A percentile compares a stretch with the other conserved stretches of the same genome.
Conservation (phyloP, 2,888 invertebrate genomes). For the Drosophila suboccidentalis region DNA sequence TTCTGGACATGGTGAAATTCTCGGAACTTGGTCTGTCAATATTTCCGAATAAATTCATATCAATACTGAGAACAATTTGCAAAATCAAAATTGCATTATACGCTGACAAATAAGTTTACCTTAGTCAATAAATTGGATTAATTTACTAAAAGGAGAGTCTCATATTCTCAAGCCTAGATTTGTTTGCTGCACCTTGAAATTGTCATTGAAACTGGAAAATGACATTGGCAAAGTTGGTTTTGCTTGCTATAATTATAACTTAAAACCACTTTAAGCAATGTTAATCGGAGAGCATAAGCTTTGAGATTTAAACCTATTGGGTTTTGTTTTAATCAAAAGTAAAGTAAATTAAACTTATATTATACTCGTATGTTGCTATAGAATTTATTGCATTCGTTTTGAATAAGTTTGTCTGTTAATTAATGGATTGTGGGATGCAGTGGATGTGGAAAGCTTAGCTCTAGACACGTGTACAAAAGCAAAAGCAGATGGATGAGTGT, state of each 20-base stretch:
- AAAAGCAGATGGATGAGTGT: not conserved
- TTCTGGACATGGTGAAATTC: not conserved
- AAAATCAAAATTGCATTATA: not conserved
- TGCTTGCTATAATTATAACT: not conserved
- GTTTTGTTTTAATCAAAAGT: slow-evolving; percentile 2
- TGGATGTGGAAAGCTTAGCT: not conserved
- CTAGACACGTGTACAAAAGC: not conserved
- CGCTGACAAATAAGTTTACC: not conserved
- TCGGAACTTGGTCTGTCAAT: not conserved
- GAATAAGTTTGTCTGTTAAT: slow-evolving; percentile 14
- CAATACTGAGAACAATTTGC: not conserved
- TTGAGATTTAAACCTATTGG: not conserved
- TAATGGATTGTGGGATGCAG: slow-evolving; percentile 9
- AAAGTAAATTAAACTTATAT: not conserved
- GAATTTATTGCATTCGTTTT: not conserved
- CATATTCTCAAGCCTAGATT: not conserved
- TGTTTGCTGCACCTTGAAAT: not conserved
- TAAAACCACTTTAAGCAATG: slow-evolving; percentile 1
- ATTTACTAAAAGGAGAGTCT: not conserved
- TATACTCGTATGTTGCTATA: not conserved
- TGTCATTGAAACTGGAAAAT: not conserved
- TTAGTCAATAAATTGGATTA: not conserved
- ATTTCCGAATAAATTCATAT: not conserved
- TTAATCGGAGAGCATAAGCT: not conserved
- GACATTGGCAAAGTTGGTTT: not conserved